phyloP scores from a whole-genome alignment of 2,113 vertebrate genomes.

The Lichenostomus cassidix region DNA sequence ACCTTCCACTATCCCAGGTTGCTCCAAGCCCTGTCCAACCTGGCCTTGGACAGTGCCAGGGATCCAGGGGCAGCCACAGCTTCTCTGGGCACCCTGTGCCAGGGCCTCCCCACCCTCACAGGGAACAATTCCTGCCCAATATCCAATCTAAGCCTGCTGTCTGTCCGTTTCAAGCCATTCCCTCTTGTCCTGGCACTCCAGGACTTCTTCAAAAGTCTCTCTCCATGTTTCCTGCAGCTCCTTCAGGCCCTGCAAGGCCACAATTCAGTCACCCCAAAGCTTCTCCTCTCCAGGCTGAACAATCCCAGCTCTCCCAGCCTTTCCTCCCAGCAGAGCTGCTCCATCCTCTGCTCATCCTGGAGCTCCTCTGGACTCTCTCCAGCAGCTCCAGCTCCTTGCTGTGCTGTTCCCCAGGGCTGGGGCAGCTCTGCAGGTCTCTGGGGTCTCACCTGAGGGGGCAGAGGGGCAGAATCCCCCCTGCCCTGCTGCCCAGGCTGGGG shows the following conservation, averaged over 20 bases:
- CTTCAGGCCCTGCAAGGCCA: fast-evolving
- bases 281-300: background rate
- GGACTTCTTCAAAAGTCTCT: background rate
- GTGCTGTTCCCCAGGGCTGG: background rate
- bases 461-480: background rate
- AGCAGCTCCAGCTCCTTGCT: background rate
- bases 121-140: fast-evolving
- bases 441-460: background rate
- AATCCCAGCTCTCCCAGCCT: background rate
- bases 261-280: too few relatives aligned
- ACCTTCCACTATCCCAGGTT: fast-evolving
- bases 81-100: background rate
- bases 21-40: background rate
- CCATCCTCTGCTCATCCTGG: background rate
- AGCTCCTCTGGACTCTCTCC: background rate
- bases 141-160: background rate
- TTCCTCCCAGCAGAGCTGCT: background rate
- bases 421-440: background rate
- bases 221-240: background rate
- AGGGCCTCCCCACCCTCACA: fast-evolving
- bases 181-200: too few relatives aligned
- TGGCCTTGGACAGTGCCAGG: background rate
- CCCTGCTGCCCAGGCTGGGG: background rate
- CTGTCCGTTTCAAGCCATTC: background rate
- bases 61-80: background rate